A percentile compares a stretch with the other conserved stretches of the same genome.
phyloP scores from a whole-genome alignment of 64 coral and sea anemone species.

The Actinia tenebrosa region DNA sequence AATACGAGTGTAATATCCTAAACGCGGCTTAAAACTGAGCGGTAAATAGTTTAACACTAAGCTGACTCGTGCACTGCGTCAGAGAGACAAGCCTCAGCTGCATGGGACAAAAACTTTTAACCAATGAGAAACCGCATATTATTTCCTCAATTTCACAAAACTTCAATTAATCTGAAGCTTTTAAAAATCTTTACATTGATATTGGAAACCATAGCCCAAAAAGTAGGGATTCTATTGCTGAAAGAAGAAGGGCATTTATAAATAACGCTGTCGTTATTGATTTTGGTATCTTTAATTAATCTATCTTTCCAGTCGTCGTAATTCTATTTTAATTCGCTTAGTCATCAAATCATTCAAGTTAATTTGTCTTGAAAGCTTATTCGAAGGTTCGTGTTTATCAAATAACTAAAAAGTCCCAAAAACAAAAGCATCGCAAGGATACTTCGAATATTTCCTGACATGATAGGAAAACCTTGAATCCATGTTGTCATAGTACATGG shows the following conservation, averaged over 20 bases:
- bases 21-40: constrained; percentile 8
- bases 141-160: neutral
- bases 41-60: constrained; percentile 6
- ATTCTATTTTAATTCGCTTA: constrained; percentile 7
- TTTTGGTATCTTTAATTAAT: neutral
- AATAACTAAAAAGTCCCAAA: neutral
- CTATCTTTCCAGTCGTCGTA: neutral
- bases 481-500: neutral
- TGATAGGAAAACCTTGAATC: neutral
- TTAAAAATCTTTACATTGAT: neutral
- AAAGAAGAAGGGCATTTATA: neutral
- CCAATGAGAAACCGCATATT: neutral
- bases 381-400: neutral
- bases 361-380: constrained; percentile 6
- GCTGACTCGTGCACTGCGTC: neutral
- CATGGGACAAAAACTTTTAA: neutral
- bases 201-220: neutral
- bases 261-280: neutral
- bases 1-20: constrained; percentile 14
- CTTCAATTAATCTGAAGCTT: neutral
- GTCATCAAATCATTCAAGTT: neutral
- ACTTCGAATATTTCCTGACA: constrained; percentile 7
- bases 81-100: neutral
- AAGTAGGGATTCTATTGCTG: neutral
- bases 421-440: neutral